Evolutionary conservation across 2,797 vertebrate species (phyloP).

Genomic region (Delichon dasypus): DNA sequence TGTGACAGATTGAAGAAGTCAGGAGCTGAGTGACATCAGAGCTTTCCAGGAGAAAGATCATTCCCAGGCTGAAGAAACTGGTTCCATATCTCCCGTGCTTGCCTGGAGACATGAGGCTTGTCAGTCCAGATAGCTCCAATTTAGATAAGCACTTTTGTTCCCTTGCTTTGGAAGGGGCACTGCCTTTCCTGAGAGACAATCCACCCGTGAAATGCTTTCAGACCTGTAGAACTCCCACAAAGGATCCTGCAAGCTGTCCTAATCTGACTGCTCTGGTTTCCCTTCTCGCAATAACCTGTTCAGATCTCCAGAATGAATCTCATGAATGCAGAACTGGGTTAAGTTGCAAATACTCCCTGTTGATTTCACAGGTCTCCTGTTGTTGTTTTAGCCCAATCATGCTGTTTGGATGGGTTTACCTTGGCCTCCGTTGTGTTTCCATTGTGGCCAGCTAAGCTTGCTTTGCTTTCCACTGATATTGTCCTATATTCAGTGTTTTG

Average conservation of each 20-base stretch:
- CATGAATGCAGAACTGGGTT: not conserved
- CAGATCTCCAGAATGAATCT: not conserved
- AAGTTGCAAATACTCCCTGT: not conserved
- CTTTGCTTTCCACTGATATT: conserved; percentile 12
- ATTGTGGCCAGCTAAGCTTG: not conserved
- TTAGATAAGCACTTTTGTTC: not conserved
- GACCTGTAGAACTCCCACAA: not conserved
- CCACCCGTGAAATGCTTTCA: not conserved
- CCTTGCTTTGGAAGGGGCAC: not conserved
- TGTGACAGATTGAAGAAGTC: not conserved
- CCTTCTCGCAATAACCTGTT: not conserved
- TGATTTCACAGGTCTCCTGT: not conserved
- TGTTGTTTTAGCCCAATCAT: conserved; percentile 16
- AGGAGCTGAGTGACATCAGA: not conserved
- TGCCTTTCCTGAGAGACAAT: not conserved
- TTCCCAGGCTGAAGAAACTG: not conserved
- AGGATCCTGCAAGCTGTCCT: not conserved
- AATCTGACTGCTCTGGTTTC: not conserved
- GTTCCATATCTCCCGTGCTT: not conserved
- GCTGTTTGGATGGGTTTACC: conserved; percentile 17
- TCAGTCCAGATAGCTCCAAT: not conserved
- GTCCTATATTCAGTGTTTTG: conserved; percentile 58
- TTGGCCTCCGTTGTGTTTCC: not conserved
- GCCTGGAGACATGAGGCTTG: not conserved
- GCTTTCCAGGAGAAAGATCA: not conserved